Evolutionary conservation across 2,888 invertebrate genomes (phyloP).

Genomic region (Platycheirus albimanus): DNA sequence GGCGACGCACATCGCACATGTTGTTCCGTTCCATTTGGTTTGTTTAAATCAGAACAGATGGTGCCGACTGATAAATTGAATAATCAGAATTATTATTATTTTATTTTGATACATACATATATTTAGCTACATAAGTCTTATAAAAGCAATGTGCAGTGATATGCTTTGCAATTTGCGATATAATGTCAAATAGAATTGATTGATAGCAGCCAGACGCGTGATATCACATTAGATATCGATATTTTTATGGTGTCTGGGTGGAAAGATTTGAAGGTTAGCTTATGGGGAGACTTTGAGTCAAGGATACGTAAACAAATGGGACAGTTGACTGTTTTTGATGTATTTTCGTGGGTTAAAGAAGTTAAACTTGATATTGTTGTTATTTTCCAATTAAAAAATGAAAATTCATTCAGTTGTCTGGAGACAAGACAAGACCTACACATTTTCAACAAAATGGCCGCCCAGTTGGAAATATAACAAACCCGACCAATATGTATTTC

Average conservation of each 20-base stretch:
- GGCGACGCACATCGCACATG: conserved; percentile 7
- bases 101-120: not conserved
- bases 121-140: too few relatives aligned
- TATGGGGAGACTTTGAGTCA: not conserved
- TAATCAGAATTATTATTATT: not conserved
- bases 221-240: not conserved
- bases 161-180: not conserved
- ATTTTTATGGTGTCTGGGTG: not conserved
- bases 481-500: too few relatives aligned
- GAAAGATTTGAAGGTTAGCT: not conserved
- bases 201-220: not conserved
- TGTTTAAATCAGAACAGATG: conserved; percentile 23
- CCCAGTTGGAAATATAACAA: too few relatives aligned
- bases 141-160: not conserved
- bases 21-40: not conserved
- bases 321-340: too few relatives aligned
- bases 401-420: too few relatives aligned
- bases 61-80: conserved; percentile 16
- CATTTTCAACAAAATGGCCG: too few relatives aligned
- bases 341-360: too few relatives aligned
- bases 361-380: too few relatives aligned
- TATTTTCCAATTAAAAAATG: too few relatives aligned
- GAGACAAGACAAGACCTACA: too few relatives aligned
- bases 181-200: not conserved
- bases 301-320: not conserved